phyloP scores from a whole-genome alignment of 2,113 vertebrate species.

The Aldabrachelys gigantea region DNA sequence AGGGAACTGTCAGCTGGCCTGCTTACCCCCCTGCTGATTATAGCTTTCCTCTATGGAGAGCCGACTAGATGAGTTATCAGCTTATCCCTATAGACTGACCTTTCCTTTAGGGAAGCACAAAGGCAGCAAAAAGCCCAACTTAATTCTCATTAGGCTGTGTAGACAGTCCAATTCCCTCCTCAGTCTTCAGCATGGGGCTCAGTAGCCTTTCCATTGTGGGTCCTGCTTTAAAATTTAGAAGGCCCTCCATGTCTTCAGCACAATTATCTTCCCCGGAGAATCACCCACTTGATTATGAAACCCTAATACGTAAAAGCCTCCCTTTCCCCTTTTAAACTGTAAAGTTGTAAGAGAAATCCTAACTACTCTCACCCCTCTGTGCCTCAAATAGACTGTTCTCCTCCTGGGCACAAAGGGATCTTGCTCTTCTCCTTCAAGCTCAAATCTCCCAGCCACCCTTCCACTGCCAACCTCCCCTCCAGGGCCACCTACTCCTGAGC shows the following conservation, averaged over 20 bases:
- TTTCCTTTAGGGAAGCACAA: neutral
- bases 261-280: neutral
- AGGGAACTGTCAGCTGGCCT: neutral
- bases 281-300: neutral
- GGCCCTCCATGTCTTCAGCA: neutral
- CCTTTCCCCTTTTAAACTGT: too few species aligned
- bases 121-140: neutral
- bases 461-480: too few species aligned
- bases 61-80: fast-evolving
- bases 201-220: neutral
- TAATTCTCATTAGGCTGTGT: neutral
- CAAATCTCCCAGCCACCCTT: too few species aligned
- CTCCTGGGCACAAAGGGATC: too few species aligned
- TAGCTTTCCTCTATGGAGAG: neutral
- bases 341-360: too few species aligned
- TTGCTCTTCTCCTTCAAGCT: too few species aligned
- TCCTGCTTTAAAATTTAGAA: neutral
- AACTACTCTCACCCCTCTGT: too few species aligned
- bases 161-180: neutral
- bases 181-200: neutral
- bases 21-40: fast-evolving
- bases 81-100: neutral
- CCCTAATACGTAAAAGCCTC: too few species aligned
- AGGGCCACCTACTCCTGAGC: too few species aligned
- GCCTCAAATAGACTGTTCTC: too few species aligned